Evolutionary conservation across 2,888 invertebrate genomes (phyloP), one percentile per base, ranked within the genome.

Genomic region (Zeuzera pyrina): DNA sequence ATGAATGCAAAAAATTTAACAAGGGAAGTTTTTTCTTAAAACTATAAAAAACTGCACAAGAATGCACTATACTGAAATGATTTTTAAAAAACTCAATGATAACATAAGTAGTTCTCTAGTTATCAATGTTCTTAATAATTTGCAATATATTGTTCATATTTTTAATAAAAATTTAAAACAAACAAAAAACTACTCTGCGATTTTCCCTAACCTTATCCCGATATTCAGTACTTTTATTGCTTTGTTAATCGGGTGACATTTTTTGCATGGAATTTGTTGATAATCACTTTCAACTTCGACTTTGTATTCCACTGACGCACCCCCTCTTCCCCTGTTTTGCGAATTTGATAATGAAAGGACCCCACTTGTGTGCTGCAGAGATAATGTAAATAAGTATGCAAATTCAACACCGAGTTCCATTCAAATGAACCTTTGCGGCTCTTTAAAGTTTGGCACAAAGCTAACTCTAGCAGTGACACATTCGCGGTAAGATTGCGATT

Each of bases 341-440:
- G 73, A 81, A 71, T 81, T 81, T 72, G 78, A 78, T 79, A 81
- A 83, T 79, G 76, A 79, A 78, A 74, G 76, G 77, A 65, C 62
- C 69, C 70, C 71, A 73, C 74, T 78, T 77, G 81, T 79, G 81
- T 76, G 71, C 64, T 73, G 76, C 79, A 74, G 64, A 81, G 81
- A 81, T 83, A 81, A 81, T 83, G 79, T 77, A 81, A 83, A 83
- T 81, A 83, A 71, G 74, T 77, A 83, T 79, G 81, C 79, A 79
- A 83, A 81, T 83, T 72, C 68, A 66, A 71, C 66, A 65, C 70
- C 62, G 68, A 78, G 69, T 77, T 74, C 63, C 66, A 74, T 76
- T 76, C 70, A 77, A 77, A 79, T 78, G 73, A 78, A 76, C 73
- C 73, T 73, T 71, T 73, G 72, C 62, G 65, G 64, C 66, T 72